These are phyloP conservation scores for Diceros bicornis DNA, from an alignment of 2,797 vertebrate species.

Conservation along the genomic window DNA sequence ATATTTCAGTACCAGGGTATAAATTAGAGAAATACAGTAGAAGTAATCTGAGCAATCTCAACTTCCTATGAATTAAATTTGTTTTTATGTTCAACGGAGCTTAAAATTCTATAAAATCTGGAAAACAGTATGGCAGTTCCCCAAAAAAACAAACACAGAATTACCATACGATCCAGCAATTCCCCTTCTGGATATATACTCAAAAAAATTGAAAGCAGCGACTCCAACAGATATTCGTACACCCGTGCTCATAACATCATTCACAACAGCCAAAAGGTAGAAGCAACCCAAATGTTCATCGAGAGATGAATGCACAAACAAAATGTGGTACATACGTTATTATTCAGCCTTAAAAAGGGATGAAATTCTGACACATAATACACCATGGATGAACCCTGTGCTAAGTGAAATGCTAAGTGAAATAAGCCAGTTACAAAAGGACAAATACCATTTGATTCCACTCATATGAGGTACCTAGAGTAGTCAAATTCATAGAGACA, in stretches of 20 bases:
- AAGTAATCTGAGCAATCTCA: neutral
- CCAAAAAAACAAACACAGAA: neutral
- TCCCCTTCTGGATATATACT: conserved; percentile 35
- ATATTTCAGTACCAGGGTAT: neutral
- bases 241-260: neutral
- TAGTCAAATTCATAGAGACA: neutral
- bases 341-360: conserved; percentile 56
- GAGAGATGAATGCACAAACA: neutral
- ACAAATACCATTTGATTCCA: neutral
- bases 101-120: conserved; percentile 52
- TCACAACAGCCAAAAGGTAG: neutral
- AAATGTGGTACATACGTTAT: neutral
- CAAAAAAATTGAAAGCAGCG: neutral
- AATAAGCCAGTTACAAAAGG: conserved; percentile 29
- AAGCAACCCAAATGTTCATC: neutral
- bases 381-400: neutral
- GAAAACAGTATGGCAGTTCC: neutral
- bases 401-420: conserved; percentile 5
- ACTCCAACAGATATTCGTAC: neutral
- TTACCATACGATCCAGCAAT: neutral
- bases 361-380: neutral
- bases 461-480: neutral
- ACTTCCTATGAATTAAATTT: conserved; percentile 39
- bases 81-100: conserved; percentile 33
- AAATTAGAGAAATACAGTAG: conserved; percentile 16